Evolutionary conservation across 2,797 vertebrate species (phyloP).

Genomic region (Loris lydekkerianus): DNA sequence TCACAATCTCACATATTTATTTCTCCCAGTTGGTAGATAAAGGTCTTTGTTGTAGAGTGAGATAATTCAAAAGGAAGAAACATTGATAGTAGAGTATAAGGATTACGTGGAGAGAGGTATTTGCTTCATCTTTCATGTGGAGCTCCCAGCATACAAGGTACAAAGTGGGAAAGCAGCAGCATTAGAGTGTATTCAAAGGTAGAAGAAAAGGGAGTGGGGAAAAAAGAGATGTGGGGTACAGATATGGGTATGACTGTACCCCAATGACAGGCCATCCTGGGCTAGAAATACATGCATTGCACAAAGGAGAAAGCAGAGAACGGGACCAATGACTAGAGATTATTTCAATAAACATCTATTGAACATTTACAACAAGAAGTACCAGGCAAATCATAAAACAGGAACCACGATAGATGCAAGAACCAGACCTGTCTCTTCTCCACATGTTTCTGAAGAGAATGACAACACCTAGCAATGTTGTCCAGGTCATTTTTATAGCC

Average conservation of each 20-base stretch:
- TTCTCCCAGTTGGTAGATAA: background rate
- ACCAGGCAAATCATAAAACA: background rate
- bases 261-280: background rate
- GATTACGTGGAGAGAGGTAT: background rate
- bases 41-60: background rate
- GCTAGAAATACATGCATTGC: background rate
- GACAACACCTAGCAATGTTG: background rate
- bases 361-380: background rate
- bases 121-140: background rate
- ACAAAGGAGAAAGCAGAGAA: background rate
- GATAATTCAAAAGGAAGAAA: background rate
- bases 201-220: background rate
- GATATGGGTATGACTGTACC: background rate
- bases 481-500: background rate
- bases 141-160: background rate
- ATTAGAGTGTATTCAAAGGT: background rate
- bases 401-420: background rate
- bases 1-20: background rate
- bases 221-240: background rate
- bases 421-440: background rate
- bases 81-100: background rate
- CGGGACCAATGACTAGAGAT: background rate
- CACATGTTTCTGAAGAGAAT: rapidly evolving
- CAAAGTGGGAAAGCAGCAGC: background rate
- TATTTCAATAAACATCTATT: background rate